Conservation (phyloP, 2,113 vertebrate genomes). For the Hassar affinis region DNA sequence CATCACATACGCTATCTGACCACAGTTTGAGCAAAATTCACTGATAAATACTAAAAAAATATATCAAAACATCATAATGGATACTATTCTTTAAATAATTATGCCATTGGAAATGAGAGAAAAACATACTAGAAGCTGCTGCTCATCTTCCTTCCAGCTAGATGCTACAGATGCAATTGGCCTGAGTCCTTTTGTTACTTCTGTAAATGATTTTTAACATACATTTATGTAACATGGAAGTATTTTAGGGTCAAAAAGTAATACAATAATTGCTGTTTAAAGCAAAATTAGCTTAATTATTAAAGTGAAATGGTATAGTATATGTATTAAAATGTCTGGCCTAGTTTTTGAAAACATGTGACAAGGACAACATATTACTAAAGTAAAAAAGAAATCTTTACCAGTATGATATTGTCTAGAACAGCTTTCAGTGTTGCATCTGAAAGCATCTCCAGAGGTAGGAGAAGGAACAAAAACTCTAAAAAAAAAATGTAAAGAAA, state of each 20-base stretch:
- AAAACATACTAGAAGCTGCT: neutral
- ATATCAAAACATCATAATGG: neutral
- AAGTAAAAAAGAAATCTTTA: constrained; percentile 10
- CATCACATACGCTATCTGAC: neutral
- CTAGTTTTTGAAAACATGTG: neutral
- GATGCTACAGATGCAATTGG: constrained; percentile 48
- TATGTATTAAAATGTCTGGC: neutral
- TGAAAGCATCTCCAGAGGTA: constrained; percentile 30
- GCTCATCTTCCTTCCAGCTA: neutral
- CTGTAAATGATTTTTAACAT: neutral
- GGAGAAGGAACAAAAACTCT: constrained; percentile 56
- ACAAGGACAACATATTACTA: neutral
- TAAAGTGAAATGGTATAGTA: neutral
- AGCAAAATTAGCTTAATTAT: constrained; percentile 19
- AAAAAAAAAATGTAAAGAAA: neutral
- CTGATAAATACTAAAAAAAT: neutral
- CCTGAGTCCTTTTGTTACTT: constrained; percentile 28
- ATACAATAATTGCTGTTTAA: neutral
- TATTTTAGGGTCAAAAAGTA: neutral
- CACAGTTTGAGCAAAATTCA: neutral
- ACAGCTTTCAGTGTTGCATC: constrained; percentile 31
- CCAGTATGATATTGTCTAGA: constrained; percentile 5
- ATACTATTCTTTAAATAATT: too few species aligned
- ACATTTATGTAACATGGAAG: neutral
- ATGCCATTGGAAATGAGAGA: neutral